Base-by-base conservation (phyloP, 2,888 invertebrate species). In the Coelogynopora nodosa region DNA sequence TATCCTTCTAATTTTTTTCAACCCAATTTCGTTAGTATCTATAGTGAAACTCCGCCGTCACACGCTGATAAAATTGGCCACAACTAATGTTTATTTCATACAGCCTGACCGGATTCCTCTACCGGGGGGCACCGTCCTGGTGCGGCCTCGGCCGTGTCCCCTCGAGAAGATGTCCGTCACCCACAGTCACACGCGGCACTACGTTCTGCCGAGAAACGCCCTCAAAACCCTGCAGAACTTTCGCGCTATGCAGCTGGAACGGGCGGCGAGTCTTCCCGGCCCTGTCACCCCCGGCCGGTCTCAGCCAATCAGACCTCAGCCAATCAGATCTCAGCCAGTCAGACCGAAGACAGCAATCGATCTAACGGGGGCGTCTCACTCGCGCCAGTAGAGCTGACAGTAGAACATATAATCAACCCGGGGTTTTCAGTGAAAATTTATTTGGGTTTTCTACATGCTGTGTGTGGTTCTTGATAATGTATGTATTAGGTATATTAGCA, bases 71-170 rank as follows among this genome's bases (percentile, higher is more conserved):
- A n/a, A n/a, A n/a, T n/a, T n/a, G n/a, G n/a, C n/a, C n/a, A n/a
- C n/a, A n/a, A n/a, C n/a, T n/a, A 49, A 49, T 49, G 49, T 49
- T 23, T 84, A 85, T 0, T 86, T 29, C 18, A 84, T 87, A 5
- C 88, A 90, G 90, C 88, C 89, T 0, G 89, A 90, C 10, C 89
- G 89, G 81, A 90, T 91, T 0, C 91, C 91, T 23, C 89, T 91
- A 28, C 90, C 91, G 0, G 91, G 91, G 0, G 91, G 90, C 0
- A 90, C 90, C 0, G 91, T 91, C 13, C 90, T 89, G 85, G 89
- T 91, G n/a, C 89, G 89, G 67, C 88, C 89, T 74, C 89, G 89
- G 86, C 88, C 89, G 18, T 91, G 91, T 86, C 89, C 89, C 0
- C 23, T 27, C 5, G 81, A 80, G 23, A 80, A 80, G 5, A 23